Percentiles rank a stretch among this genome's conserved stretches.
Evolutionary conservation across 1,140 invertebrate genomes (phyloP).

Genomic region (Lutraria rhynchaena): DNA sequence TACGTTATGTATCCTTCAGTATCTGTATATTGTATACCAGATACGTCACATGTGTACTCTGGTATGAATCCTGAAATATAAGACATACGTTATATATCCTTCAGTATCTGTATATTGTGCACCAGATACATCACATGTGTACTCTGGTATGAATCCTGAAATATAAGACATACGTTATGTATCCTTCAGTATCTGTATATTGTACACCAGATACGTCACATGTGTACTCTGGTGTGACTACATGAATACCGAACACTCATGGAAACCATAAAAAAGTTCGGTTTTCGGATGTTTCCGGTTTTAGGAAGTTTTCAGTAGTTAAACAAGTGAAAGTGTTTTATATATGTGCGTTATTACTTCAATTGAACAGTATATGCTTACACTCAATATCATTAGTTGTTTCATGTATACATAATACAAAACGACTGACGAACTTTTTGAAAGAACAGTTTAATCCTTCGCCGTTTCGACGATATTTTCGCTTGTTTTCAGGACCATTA

Average conservation of each 20-base stretch:
- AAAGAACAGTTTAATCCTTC: no score
- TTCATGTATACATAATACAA: no score
- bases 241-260: background rate
- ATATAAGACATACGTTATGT: background rate
- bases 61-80: slow-evolving; percentile 16
- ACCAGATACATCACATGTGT: background rate
- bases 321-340: no score
- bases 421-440: no score
- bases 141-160: slow-evolving; percentile 32
- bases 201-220: background rate
- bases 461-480: no score
- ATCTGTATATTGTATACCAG: background rate
- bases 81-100: background rate
- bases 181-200: background rate
- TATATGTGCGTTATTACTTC: no score
- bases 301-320: no score
- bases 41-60: slow-evolving; percentile 10
- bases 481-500: no score
- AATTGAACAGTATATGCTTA: no score
- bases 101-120: background rate
- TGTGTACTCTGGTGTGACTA: slow-evolving; percentile 11
- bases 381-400: no score
- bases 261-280: no score
- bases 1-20: background rate
- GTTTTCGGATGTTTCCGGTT: no score